These are phyloP conservation scores for Ceyx cyanopectus DNA, from an alignment of 2,113 vertebrate genomes.

Conservation along the genomic window DNA sequence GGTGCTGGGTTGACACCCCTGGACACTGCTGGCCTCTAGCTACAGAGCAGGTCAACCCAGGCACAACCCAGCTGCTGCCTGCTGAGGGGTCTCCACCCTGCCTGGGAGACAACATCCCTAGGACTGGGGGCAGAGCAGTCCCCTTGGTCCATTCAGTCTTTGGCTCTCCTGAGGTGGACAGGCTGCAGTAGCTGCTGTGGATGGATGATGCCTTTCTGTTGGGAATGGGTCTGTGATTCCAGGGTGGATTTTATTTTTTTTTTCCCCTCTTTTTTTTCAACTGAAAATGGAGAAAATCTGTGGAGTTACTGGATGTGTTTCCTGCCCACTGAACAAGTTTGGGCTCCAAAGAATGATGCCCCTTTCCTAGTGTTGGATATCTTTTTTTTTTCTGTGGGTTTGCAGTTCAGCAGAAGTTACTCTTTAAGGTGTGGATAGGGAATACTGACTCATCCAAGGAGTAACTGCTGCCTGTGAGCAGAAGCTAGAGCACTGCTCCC, in stretches of 20 bases:
- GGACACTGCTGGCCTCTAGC: neutral
- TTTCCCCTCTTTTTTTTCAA: neutral
- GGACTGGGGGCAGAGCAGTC: neutral
- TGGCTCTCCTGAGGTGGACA: neutral
- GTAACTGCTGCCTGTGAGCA: neutral
- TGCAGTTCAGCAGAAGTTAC: neutral
- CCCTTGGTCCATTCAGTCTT: neutral
- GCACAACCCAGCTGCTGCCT: neutral
- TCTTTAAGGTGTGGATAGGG: neutral
- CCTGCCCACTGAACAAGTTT: neutral
- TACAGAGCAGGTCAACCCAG: neutral
- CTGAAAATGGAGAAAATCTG: neutral
- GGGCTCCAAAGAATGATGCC: neutral
- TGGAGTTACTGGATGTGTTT: neutral
- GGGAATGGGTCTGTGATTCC: neutral
- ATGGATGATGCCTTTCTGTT: neutral
- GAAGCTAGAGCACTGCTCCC: neutral
- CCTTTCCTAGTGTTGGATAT: neutral
- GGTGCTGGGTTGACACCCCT: neutral
- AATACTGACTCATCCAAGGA: neutral
- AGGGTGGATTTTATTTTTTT: neutral
- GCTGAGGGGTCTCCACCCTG: neutral
- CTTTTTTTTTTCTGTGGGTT: neutral
- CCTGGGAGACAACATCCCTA: neutral
- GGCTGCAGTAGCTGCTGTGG: neutral